Conservation (phyloP, 1,140 invertebrate species). For the Eurytemora carolleeae region DNA sequence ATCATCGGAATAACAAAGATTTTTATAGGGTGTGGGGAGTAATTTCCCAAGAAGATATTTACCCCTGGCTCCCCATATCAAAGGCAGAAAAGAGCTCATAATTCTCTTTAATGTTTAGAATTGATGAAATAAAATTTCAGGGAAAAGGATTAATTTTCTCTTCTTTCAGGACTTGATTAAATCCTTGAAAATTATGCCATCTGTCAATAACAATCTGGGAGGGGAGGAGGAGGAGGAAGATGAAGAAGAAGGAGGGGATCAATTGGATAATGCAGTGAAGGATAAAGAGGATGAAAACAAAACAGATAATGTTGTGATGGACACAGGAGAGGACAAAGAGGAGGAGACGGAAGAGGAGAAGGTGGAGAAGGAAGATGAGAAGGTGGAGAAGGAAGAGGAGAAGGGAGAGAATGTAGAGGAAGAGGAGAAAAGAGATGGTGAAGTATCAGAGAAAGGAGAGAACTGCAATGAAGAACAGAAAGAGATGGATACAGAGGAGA, state of each 20-base stretch:
- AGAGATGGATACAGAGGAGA: too few relatives aligned
- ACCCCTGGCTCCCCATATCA: not conserved
- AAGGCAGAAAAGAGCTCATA: not conserved
- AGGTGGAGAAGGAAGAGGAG: too few relatives aligned
- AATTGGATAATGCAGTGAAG: not conserved
- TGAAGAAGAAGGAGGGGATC: not conserved
- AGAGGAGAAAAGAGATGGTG: too few relatives aligned
- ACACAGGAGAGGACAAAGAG: not conserved
- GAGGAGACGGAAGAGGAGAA: not conserved
- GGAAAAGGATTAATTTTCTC: too few relatives aligned
- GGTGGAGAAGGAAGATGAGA: too few relatives aligned
- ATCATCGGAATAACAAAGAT: not conserved
- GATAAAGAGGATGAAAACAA: not conserved
- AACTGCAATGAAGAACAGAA: too few relatives aligned
- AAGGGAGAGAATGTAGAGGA: too few relatives aligned
- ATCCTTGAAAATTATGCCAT: not conserved
- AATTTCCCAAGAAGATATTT: not conserved
- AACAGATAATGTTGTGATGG: not conserved
- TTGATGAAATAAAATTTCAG: not conserved
- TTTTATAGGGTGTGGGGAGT: not conserved
- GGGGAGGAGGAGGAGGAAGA: not conserved
- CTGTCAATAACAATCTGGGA: not conserved
- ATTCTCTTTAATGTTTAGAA: not conserved
- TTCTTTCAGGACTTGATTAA: not conserved
- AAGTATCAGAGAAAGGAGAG: too few relatives aligned